Base-by-base conservation (phyloP, 2,113 vertebrate genomes). In the Callipepla squamata region DNA sequence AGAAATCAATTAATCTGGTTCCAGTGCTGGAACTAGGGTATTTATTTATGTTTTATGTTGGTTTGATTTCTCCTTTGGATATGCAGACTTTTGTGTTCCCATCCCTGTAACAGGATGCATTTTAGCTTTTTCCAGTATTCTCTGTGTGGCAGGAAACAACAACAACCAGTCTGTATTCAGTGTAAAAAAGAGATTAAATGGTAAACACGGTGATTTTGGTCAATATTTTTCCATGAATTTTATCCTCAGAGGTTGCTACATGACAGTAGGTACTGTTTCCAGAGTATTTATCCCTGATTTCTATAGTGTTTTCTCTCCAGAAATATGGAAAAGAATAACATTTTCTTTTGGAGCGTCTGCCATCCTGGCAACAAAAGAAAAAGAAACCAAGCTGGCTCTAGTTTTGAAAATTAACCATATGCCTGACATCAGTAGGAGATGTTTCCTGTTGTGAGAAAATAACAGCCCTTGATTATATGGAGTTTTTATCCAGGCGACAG, bases 321-420 rank as follows among this genome's bases (percentile, higher is more conserved):
- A 28, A 92, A 87, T 62, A 67, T 38, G 13, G 83, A 93, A 15
- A 79, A 63, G 2, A 85, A 75, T 3, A 83, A 36, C 9, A 58
- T 8, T 77, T 87, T 82, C 38, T 81, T 88, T 79, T 53, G 5
- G 34, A 57, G 13, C 6, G 6, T 63, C 26, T 92, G 28, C 44
- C 28, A 69, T 76, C 22, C 57, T 75, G 57, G 89, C 22, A 92
- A 83, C 28, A 84, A 78, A 94, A 73, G 36, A 80, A 65, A 89
- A 77, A 89, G 59, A 83, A 95, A 74, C 12, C 22, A 89, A 78
- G 18, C 17, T 80, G 67, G 44, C 57, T 85, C 85, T 85, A 83
- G 80, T 92, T 90, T 92, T 91, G 61, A 48, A 85, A 87, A 94
- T 95, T 58, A 85, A 70, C 75, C 72, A 82, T 78, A 89, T 78